These are phyloP conservation scores for Erpobdella octoculata DNA, from an alignment of 2,888 invertebrate species.

Conservation along the genomic window DNA sequence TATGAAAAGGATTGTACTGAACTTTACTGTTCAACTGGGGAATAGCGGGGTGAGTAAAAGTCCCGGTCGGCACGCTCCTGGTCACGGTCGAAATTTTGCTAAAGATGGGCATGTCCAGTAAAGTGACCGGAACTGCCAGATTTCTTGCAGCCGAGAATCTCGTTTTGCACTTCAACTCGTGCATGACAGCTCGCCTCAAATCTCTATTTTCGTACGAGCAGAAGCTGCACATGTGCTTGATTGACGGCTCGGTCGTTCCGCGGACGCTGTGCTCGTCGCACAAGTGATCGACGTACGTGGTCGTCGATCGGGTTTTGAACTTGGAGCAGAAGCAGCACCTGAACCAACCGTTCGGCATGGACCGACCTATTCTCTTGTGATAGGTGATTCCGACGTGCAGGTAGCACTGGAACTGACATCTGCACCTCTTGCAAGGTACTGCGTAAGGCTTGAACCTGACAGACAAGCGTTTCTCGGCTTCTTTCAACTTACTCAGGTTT, in stretches of 20 bases:
- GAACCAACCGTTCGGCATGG: not conserved
- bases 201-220: not conserved
- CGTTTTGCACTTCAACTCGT: not conserved
- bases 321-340: conserved; percentile 13
- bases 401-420: not conserved
- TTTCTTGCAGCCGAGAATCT: not conserved
- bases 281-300: conserved; percentile 11
- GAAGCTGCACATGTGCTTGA: not conserved
- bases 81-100: not conserved
- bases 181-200: conserved; percentile 2
- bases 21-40: no score
- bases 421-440: not conserved
- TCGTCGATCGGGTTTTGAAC: not conserved
- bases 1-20: not conserved
- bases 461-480: not conserved
- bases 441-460: conserved; percentile 11
- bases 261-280: not conserved
- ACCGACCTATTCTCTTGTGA: conserved; percentile 9
- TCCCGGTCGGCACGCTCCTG: not conserved
- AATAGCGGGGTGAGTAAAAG: not conserved
- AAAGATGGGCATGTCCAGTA: not conserved
- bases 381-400: not conserved
- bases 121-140: not conserved
- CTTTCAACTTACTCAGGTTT: conserved; percentile 12
- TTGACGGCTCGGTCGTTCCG: not conserved